Evolutionary conservation across 2,113 vertebrate species (phyloP), one percentile per base, ranked within the genome.

Genomic region (Salvator merianae): DNA sequence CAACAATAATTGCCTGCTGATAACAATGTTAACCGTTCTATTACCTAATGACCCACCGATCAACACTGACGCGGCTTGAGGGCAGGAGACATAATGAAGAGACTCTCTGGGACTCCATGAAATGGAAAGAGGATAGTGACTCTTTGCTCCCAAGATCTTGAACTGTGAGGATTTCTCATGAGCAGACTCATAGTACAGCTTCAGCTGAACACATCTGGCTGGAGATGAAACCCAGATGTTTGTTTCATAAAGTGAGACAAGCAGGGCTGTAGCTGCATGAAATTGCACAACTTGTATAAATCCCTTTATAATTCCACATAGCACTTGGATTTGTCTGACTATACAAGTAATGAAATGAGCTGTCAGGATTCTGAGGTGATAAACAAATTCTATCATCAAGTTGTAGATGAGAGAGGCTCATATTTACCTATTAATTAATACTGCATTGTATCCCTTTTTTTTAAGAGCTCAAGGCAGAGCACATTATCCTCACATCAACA

Each of bases 21-120:
- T 89, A 59, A 84, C 90, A 74, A 88, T 78, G 40, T 83, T 50
- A n/a, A 53, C 79, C 76, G 79, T 87, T 92, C 76, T 79, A 26
- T 79, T 43, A 85, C 68, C 79, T 85, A 85, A 79, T 84, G 76
- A 72, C 69, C 77, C 36, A 86, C 28, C 85, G 89, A 85, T 90
- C 66, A 88, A 86, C 83, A 40, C 36, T 73, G 55, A 72, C 79
- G 32, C 72, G n/a, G n/a, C 55, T 73, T 36, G 32, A 73, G 53
- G 59, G 30, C 55, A 65, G 26, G 62, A 2, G 40, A 73, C 34
- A 26, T 20, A 72, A n/a, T 30, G 77, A 79, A 32, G 50, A 24
- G 34, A 63, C 10, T 32, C 40, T 12, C 13, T 59, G 38, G 34
- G 66, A 62, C 13, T 34, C n/a, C 26, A 5, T 59, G 30, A 30